These are phyloP conservation scores for Euura saliciscinereae DNA, from an alignment of 1,140 invertebrate species.

Conservation along the genomic window DNA sequence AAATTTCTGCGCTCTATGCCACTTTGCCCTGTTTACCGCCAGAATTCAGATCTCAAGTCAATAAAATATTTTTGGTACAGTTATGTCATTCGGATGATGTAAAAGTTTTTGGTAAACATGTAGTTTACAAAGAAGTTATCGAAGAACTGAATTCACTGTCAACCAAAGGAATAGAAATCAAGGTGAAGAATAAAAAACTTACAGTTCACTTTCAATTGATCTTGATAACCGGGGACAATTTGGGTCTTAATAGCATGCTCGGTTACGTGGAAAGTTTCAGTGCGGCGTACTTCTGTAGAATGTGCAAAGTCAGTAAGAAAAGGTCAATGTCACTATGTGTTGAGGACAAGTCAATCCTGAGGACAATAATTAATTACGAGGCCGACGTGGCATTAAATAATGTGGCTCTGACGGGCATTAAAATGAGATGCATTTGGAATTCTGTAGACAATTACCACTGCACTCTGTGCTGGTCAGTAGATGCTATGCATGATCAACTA, in stretches of 20 bases:
- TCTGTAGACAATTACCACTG: constrained; percentile 23
- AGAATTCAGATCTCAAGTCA: constrained; percentile 22
- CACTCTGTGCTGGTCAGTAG: constrained; percentile 1
- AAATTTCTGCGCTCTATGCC: constrained; percentile 28
- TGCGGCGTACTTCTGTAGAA: constrained; percentile 26
- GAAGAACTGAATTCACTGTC: constrained; percentile 30
- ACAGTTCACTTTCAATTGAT: constrained; percentile 27
- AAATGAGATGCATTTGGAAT: constrained; percentile 28
- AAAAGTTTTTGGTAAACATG: constrained; percentile 18
- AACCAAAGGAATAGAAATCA: constrained; percentile 24
- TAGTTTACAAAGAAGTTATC: constrained; percentile 21
- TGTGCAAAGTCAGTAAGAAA: constrained; percentile 24
- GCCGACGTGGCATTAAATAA: constrained; percentile 20
- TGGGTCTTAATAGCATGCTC: constrained; percentile 29
- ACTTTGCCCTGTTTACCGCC: constrained; percentile 28
- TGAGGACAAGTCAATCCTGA: constrained; percentile 10
- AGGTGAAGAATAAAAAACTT: neutral
- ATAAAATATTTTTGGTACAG: constrained; percentile 29
- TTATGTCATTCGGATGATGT: constrained; percentile 28
- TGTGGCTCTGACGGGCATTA: constrained; percentile 25
- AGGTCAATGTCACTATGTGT: constrained; percentile 11
- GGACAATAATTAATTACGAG: constrained; percentile 22
- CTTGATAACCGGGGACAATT: constrained; percentile 31
- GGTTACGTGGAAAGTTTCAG: constrained; percentile 28
- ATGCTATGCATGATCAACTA: constrained; percentile 17